Conservation (phyloP, 92 coral and sea anemone genomes). For the Micromussa lordhowensis region DNA sequence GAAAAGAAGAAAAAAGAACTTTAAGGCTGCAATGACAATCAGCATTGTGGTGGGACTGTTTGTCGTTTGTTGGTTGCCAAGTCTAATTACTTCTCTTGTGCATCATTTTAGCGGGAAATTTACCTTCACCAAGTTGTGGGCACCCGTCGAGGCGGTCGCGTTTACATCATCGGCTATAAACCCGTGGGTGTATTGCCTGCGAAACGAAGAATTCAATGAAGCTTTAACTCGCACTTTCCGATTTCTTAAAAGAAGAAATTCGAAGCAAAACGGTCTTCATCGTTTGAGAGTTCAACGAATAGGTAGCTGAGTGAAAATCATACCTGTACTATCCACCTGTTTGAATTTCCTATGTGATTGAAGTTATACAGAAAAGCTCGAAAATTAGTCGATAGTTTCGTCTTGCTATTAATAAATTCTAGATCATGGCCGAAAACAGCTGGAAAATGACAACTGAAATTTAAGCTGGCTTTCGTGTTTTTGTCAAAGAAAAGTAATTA, state of each 20-base stretch:
- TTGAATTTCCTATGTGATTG: no score
- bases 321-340: no score
- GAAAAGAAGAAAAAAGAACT: background rate
- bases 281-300: background rate
- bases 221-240: background rate
- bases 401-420: no score
- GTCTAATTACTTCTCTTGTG: background rate
- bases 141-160: background rate
- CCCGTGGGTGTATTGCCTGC: conserved; percentile 3
- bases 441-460: no score
- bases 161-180: background rate
- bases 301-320: background rate
- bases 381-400: no score
- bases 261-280: background rate
- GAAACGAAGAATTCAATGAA: background rate
- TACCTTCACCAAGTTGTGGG: background rate
- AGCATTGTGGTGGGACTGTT: conserved; percentile 3
- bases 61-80: conserved; percentile 13
- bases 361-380: no score
- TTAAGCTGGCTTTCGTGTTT: no score
- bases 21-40: background rate
- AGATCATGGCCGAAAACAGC: no score
- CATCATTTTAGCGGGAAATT: background rate
- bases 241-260: background rate
- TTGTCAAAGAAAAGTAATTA: no score